A percentile compares a stretch with the other conserved stretches of the same genome.
phyloP scores from a whole-genome alignment of 2,888 invertebrate species.

The Agrenia bidenticulata region DNA sequence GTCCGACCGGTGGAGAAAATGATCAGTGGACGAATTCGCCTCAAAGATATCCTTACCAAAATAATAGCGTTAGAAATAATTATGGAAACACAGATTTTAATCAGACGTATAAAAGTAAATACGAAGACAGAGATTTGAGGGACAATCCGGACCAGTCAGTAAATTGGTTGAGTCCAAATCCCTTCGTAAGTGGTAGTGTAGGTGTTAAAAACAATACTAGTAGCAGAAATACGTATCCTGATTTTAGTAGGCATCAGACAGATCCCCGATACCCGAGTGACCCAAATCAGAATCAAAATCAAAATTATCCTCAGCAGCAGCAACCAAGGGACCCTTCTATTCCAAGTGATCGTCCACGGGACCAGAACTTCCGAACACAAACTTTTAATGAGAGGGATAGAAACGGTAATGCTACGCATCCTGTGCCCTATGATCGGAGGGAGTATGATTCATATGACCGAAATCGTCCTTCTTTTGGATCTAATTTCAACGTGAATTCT shows the following conservation, averaged over 20 bases:
- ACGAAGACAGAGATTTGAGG: slow-evolving; percentile 33
- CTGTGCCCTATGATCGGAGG: slow-evolving; percentile 1
- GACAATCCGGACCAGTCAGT: slow-evolving; percentile 39
- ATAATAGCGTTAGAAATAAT: neutral
- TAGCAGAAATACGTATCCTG: neutral
- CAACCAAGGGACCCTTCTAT: neutral
- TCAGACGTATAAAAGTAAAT: slow-evolving; percentile 19
- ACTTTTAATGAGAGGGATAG: neutral
- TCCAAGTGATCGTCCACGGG: neutral
- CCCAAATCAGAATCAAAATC: neutral
- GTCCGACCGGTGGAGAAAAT: neutral
- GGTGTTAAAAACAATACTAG: neutral
- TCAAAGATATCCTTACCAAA: slow-evolving; percentile 5
- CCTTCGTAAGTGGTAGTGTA: slow-evolving; percentile 28
- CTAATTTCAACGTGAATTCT: slow-evolving; percentile 1
- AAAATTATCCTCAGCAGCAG: neutral
- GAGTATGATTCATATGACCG: slow-evolving; percentile 5
- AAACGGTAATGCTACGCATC: neutral
- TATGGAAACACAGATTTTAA: slow-evolving; percentile 2
- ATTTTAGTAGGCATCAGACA: neutral
- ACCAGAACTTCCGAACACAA: neutral
- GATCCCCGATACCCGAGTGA: slow-evolving; percentile 1
- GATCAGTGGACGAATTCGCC: neutral
- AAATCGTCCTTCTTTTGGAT: neutral
- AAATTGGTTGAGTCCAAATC: slow-evolving; percentile 45